Conservation (phyloP, 1,140 invertebrate species). For the Homalodisca vitripennis region DNA sequence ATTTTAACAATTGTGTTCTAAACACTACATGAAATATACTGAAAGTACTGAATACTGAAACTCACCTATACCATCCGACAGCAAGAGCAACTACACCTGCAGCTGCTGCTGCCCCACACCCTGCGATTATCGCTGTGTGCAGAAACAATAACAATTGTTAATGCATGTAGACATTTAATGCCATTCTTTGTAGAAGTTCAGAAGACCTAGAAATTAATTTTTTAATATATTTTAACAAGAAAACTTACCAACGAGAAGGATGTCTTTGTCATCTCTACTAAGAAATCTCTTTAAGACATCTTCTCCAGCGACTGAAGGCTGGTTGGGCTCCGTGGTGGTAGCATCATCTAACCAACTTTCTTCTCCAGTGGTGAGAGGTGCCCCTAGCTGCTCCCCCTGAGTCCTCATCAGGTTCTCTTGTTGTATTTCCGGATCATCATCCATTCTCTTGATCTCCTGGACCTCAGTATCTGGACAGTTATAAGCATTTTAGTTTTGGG, state of each 20-base stretch:
- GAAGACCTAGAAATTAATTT: no score
- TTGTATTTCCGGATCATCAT: not conserved
- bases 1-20: no score
- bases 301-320: not conserved
- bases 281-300: not conserved
- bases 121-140: slow-evolving; percentile 28
- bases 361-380: no score
- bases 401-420: not conserved
- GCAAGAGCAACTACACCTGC: slow-evolving; percentile 30
- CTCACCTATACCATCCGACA: slow-evolving; percentile 20
- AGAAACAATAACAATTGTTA: no score
- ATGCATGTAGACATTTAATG: no score
- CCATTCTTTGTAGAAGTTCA: no score
- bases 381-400: no score
- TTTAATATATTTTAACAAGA: no score
- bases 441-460: not conserved
- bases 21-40: no score
- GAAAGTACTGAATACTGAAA: no score
- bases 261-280: not conserved
- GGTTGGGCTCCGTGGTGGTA: not conserved
- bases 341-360: not conserved
- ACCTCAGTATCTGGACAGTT: not conserved
- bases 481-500: not conserved
- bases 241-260: slow-evolving; percentile 5
- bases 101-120: slow-evolving; percentile 6